Conservation (phyloP, 1,140 invertebrate genomes). For the Ganaspis sp. region DNA sequence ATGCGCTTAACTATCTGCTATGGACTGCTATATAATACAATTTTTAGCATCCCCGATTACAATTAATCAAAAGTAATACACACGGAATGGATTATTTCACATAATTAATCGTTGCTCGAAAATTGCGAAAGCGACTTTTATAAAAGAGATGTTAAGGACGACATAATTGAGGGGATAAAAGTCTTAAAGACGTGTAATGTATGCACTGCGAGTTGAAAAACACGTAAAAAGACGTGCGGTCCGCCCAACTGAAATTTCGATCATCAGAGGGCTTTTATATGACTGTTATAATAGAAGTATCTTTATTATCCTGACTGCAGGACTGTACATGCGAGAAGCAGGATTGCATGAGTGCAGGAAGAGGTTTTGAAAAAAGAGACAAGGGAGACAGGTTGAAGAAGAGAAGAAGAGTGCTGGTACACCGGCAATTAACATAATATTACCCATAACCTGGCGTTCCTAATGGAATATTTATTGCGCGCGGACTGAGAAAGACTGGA, state of each 20-base stretch:
- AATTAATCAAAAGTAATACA: no score
- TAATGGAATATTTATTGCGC: conserved; percentile 59
- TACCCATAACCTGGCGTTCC: conserved; percentile 52
- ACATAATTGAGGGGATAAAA: conserved; percentile 3
- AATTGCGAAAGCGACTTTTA: no score
- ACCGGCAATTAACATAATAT: conserved; percentile 56
- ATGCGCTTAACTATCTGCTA: no score
- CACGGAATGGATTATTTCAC: no score
- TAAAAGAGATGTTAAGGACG: neutral
- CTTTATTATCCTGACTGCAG: neutral
- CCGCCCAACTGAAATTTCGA: neutral
- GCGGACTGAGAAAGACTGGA: neutral
- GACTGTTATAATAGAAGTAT: conserved; percentile 28
- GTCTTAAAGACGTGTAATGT: conserved; percentile 4
- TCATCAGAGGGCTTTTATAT: neutral
- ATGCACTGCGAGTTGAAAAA: neutral
- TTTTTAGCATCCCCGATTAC: no score
- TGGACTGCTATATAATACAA: no score
- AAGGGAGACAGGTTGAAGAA: conserved; percentile 7
- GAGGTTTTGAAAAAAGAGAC: neutral
- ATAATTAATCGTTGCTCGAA: no score
- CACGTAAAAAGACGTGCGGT: neutral
- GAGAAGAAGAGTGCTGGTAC: conserved; percentile 24
- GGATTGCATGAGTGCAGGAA: neutral
- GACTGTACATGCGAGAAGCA: neutral